Conservation (phyloP, 2,797 vertebrate genomes). For the Sebastes flavidus region DNA sequence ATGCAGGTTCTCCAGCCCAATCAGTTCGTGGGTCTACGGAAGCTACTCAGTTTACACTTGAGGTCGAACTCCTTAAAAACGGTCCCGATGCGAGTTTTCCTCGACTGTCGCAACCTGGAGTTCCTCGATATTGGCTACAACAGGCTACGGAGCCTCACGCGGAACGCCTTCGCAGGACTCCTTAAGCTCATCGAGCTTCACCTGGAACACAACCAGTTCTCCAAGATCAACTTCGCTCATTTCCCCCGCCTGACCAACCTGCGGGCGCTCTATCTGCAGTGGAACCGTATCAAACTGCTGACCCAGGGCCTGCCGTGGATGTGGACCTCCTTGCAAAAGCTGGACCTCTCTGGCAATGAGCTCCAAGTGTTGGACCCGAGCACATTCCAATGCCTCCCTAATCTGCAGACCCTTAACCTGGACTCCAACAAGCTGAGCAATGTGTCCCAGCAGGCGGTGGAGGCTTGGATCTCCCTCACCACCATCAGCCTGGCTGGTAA, state of each 20-base stretch:
- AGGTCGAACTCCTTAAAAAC: constrained; percentile 95
- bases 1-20: constrained; percentile 89
- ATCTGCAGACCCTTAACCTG: constrained; percentile 95
- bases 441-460: constrained; percentile 92
- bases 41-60: constrained; percentile 93
- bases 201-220: constrained; percentile 98
- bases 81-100: constrained; percentile 92
- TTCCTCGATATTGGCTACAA: constrained; percentile 98
- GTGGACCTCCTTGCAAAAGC: constrained; percentile 97
- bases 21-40: constrained; percentile 93
- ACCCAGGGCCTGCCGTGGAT: constrained; percentile 95
- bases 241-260: constrained; percentile 96
- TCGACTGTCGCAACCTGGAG: constrained; percentile 96
- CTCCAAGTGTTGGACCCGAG: constrained; percentile 89
- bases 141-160: constrained; percentile 92
- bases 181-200: constrained; percentile 96
- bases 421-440: constrained; percentile 98
- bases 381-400: constrained; percentile 94
- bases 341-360: constrained; percentile 97
- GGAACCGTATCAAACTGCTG: constrained; percentile 93
- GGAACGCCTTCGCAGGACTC: constrained; percentile 95
- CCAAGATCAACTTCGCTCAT: constrained; percentile 96
- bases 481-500: constrained; percentile 95
- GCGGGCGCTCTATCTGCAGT: constrained; percentile 94
- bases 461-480: constrained; percentile 94